These are phyloP conservation scores for Callipepla squamata DNA, from an alignment of 2,113 vertebrate species.

Conservation along the genomic window DNA sequence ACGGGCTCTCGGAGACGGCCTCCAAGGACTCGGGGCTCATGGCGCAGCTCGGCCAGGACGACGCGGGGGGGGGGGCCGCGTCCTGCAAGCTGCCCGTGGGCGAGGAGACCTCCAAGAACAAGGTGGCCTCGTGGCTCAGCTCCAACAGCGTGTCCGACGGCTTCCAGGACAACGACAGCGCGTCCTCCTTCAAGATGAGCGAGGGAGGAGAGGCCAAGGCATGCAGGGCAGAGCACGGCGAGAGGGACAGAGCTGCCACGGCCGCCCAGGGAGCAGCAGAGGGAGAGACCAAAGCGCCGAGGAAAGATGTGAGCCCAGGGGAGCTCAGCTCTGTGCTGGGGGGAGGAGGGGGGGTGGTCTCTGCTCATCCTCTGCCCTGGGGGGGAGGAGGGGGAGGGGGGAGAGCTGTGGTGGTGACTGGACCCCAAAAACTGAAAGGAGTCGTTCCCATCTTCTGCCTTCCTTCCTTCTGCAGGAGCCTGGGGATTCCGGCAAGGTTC, in stretches of 20 bases:
- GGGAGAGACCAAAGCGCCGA: slow-evolving; percentile 50
- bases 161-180: slow-evolving; percentile 69
- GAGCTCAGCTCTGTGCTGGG: not conserved
- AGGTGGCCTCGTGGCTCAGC: slow-evolving; percentile 96
- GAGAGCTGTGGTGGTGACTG: not conserved
- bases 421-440: fast-evolving
- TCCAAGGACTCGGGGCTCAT: slow-evolving; percentile 84
- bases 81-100: slow-evolving; percentile 84
- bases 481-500: slow-evolving; percentile 70
- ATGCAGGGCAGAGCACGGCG: not conserved
- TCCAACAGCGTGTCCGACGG: slow-evolving; percentile 70
- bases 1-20: slow-evolving; percentile 70
- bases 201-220: slow-evolving; percentile 66
- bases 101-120: slow-evolving; percentile 92
- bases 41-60: slow-evolving; percentile 61
- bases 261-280: slow-evolving; percentile 37
- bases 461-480: slow-evolving; percentile 76
- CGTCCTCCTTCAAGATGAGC: slow-evolving; percentile 63
- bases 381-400: too few species aligned
- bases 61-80: not conserved
- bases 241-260: slow-evolving; percentile 38
- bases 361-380: not conserved
- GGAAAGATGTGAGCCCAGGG: slow-evolving; percentile 68
- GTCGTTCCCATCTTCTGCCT: not conserved
- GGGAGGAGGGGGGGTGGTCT: fast-evolving